Conservation (phyloP, 2,113 vertebrate genomes). For the Promerops cafer region DNA sequence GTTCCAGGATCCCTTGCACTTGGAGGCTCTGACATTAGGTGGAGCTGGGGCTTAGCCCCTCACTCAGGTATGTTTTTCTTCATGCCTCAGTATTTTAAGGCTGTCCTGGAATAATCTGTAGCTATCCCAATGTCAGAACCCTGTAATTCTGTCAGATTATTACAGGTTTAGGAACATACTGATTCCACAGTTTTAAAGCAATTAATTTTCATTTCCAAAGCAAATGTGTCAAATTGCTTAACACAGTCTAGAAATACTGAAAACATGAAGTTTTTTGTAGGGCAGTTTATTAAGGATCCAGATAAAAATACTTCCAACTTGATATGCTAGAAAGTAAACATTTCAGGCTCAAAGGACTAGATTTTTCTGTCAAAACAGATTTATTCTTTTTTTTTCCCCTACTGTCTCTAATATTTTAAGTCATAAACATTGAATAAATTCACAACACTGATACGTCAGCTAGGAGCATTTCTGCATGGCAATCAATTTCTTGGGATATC, state of each 20-base stretch:
- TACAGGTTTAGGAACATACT: neutral
- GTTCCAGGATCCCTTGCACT: neutral
- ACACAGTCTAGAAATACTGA: neutral
- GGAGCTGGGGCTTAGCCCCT: neutral
- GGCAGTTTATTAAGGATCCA: neutral
- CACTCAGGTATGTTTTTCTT: neutral
- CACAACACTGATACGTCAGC: neutral
- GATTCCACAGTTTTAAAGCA: neutral
- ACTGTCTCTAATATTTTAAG: neutral
- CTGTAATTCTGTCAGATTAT: neutral
- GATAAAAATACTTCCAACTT: neutral
- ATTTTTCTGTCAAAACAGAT: neutral
- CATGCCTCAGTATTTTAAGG: neutral
- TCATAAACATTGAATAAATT: neutral
- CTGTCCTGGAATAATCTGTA: neutral
- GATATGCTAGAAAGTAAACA: neutral
- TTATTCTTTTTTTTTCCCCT: neutral
- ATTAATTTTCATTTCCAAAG: neutral
- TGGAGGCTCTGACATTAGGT: neutral
- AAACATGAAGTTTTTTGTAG: neutral
- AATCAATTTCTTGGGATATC: neutral
- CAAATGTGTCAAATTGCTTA: neutral
- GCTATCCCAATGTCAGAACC: neutral
- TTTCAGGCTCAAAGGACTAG: neutral
- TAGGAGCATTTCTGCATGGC: neutral